Percentiles rank a stretch among this genome's conserved stretches.
Evolutionary conservation across 1,140 invertebrate species (phyloP).

Genomic region (Drosophila quadrilineata): DNA sequence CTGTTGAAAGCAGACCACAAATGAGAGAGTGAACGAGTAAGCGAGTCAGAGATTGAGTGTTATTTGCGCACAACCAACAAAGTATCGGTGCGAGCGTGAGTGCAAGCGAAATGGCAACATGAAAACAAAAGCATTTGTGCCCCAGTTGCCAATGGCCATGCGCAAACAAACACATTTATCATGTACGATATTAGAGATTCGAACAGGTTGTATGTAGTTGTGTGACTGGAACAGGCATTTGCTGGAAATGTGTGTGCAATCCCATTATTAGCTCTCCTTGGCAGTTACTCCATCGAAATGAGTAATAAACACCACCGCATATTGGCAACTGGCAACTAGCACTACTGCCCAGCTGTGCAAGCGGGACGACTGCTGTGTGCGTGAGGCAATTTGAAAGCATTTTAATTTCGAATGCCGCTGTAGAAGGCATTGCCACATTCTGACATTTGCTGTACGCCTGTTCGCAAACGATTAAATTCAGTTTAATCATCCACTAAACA

Average conservation of each 20-base stretch:
- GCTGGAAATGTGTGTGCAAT: not conserved
- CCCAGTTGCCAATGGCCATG: slow-evolving; percentile 38
- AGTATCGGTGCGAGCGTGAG: slow-evolving; percentile 1
- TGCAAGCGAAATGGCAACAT: slow-evolving; percentile 41
- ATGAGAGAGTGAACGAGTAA: slow-evolving; percentile 10
- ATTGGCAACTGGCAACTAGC: slow-evolving; percentile 51
- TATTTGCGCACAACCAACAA: not conserved
- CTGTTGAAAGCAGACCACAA: too few species aligned
- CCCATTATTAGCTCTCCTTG: not conserved
- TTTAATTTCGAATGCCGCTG: slow-evolving; percentile 57
- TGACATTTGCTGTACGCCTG: slow-evolving; percentile 65
- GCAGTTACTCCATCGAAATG: not conserved
- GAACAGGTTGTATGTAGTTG: slow-evolving; percentile 1
- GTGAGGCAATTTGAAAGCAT: slow-evolving; percentile 67
- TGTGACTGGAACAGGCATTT: not conserved
- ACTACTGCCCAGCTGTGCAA: slow-evolving; percentile 22
- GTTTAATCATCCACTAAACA: slow-evolving; percentile 81
- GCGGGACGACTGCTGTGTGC: slow-evolving; percentile 41
- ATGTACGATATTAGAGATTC: slow-evolving; percentile 18
- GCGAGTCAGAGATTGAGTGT: slow-evolving; percentile 1
- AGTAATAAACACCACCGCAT: slow-evolving; percentile 2
- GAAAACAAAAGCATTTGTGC: not conserved
- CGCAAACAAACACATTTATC: not conserved
- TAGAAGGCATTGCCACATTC: slow-evolving; percentile 31
- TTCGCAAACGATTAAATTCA: slow-evolving; percentile 81